phyloP scores from a whole-genome alignment of 1,140 invertebrate species.

The Scaptomyza hsui region DNA sequence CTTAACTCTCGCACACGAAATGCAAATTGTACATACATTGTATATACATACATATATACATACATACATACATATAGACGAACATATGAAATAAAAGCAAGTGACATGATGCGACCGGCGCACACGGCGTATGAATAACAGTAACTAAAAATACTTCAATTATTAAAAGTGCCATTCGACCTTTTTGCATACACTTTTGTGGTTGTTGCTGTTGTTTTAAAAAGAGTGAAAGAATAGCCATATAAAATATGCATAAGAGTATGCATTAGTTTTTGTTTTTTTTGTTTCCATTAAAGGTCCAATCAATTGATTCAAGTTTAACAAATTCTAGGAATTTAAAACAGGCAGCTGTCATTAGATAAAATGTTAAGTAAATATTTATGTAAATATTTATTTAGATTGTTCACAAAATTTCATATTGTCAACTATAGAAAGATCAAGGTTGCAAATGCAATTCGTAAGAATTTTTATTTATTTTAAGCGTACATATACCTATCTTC shows the following conservation, averaged over 20 bases:
- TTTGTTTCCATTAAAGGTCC: too few relatives aligned
- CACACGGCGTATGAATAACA: conserved; percentile 47
- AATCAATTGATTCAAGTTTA: too few relatives aligned
- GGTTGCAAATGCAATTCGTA: too few relatives aligned
- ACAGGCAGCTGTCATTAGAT: too few relatives aligned
- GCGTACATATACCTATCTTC: background rate
- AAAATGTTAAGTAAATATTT: too few relatives aligned
- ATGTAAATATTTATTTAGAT: background rate
- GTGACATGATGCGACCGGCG: background rate
- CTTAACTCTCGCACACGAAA: conserved; percentile 34
- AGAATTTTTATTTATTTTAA: background rate
- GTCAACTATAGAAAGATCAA: too few relatives aligned
- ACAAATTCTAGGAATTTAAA: too few relatives aligned
- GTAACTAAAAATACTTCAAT: conserved; percentile 53
- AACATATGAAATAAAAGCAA: conserved; percentile 31
- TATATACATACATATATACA: background rate
- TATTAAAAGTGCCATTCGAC: conserved; percentile 36
- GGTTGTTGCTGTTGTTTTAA: too few relatives aligned
- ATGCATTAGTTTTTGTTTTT: too few relatives aligned
- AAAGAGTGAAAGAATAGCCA: too few relatives aligned
- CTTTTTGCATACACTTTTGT: background rate
- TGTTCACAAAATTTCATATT: background rate
- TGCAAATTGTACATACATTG: conserved; percentile 42
- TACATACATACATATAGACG: background rate
- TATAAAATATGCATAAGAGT: too few relatives aligned